Evolutionary conservation across 2,113 vertebrate genomes (phyloP).

Genomic region (Ellobius talpinus): DNA sequence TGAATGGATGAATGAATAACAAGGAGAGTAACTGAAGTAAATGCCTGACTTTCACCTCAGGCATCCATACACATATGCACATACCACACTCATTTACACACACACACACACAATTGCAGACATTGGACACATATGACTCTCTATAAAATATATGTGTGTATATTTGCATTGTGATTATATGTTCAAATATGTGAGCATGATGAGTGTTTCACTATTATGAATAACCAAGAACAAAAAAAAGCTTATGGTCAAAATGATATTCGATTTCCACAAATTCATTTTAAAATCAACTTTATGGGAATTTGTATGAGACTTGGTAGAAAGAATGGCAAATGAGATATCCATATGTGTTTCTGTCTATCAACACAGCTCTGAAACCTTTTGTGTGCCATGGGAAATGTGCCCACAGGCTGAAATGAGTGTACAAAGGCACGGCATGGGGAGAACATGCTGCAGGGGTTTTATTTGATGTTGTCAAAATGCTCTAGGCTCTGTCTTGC

Average conservation of each 20-base stretch:
- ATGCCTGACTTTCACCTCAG: neutral
- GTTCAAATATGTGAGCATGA: neutral
- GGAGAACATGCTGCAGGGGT: constrained; percentile 85
- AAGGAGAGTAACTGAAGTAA: neutral
- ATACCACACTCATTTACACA: neutral
- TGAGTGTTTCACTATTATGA: neutral
- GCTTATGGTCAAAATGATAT: constrained; percentile 5
- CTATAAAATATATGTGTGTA: neutral
- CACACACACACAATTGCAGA: neutral
- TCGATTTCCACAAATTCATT: constrained; percentile 34
- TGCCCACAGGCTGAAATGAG: constrained; percentile 76
- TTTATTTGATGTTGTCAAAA: constrained; percentile 88
- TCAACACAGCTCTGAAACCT: constrained; percentile 66
- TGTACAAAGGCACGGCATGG: constrained; percentile 84
- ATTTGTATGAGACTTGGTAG: constrained; percentile 49
- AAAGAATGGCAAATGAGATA: constrained; percentile 67
- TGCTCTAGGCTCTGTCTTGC: constrained; percentile 86
- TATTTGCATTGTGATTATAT: neutral
- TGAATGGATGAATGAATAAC: neutral
- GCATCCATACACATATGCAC: too few relatives aligned
- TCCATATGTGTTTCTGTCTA: constrained; percentile 56
- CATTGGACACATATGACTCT: rapidly evolving
- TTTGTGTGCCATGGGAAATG: constrained; percentile 66
- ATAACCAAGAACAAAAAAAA: neutral
- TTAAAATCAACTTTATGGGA: constrained; percentile 62